Conservation (phyloP, 2,888 invertebrate species). For the Scaptomyza caliginosa region DNA sequence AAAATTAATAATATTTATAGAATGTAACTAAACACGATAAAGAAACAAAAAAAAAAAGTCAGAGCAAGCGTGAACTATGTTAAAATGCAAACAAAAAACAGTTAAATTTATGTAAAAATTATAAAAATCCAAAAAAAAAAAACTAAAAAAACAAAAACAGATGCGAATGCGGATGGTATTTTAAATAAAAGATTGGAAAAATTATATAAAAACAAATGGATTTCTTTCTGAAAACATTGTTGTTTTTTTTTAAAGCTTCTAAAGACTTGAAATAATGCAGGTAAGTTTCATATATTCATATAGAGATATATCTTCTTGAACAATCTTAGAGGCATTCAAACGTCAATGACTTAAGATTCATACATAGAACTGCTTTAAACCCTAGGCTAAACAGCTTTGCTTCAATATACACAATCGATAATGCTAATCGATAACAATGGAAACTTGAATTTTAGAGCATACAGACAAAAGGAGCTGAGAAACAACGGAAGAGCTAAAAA, state of each 20-base stretch:
- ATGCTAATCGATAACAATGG: neutral
- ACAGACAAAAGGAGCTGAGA: too few relatives aligned
- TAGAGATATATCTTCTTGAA: too few relatives aligned
- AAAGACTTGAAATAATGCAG: neutral
- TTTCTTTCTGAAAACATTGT: neutral
- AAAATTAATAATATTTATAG: constrained; percentile 31
- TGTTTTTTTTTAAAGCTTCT: neutral
- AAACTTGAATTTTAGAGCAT: too few relatives aligned
- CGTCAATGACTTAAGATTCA: too few relatives aligned
- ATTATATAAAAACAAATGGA: too few relatives aligned
- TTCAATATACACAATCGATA: too few relatives aligned
- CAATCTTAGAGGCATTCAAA: too few relatives aligned
- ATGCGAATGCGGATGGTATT: constrained; percentile 44
- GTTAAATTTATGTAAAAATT: constrained; percentile 58
- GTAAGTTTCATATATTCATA: too few relatives aligned
- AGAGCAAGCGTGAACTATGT: constrained; percentile 48
- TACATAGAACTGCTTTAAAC: too few relatives aligned
- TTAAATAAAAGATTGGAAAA: constrained; percentile 55
- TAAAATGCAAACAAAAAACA: constrained; percentile 34
- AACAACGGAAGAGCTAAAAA: too few relatives aligned
- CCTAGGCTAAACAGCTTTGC: too few relatives aligned
- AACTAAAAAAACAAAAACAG: neutral
- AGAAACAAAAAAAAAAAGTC: constrained; percentile 38
- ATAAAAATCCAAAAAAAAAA: constrained; percentile 30
- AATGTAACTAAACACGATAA: constrained; percentile 27